Base-by-base conservation (phyloP, 2,113 vertebrate species). In the Telmatochromis sp. region DNA sequence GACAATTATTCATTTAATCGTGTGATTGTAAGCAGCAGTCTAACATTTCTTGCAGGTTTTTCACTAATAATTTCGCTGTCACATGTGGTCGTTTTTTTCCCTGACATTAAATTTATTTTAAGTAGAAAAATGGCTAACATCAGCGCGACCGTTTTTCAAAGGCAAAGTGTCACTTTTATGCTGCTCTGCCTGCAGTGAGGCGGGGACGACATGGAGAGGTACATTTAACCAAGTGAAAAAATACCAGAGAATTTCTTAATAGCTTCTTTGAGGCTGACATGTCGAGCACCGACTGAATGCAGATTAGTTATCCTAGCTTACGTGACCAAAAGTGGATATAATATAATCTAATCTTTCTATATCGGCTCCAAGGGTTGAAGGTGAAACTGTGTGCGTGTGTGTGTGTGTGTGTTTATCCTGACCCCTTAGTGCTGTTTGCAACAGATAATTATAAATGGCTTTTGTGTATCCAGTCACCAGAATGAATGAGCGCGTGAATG, bases 401-500 rank as follows among this genome's bases (percentile, higher is more conserved):
- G 55, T 28, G 14, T 31, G 37, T 23, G 12, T 33, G 81, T 82
- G 51, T 83, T 5, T 31, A 3, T 60, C 17, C 23, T 9, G 2
- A 15, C 33, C 19, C 53, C 26, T 28, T 21, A 2, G 40, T 7
- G 15, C 82, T 90, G 91, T 91, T 93, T 79, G 45, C 7, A 10
- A 71, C 88, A 87, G 94, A 93, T 95, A 88, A 95, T 93, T 93
- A 86, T 81, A 94, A 94, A 94, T 91, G 53, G 83, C 85, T 91
- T 95, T 90, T 94, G 87, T 89, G 68, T 7, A 53, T 91, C 63
- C 54, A 5, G 73, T 80, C 81, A 9, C 13, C 82, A 89, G 89
- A 90, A 92, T 91, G 91, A 93, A 86, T 83, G 85, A 88, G 89
- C 6, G 5, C 21, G 47, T 84, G 87, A 89, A 85, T 84, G 82